Conservation (phyloP, 2,113 vertebrate genomes). For the Scophthalmus maximus region DNA sequence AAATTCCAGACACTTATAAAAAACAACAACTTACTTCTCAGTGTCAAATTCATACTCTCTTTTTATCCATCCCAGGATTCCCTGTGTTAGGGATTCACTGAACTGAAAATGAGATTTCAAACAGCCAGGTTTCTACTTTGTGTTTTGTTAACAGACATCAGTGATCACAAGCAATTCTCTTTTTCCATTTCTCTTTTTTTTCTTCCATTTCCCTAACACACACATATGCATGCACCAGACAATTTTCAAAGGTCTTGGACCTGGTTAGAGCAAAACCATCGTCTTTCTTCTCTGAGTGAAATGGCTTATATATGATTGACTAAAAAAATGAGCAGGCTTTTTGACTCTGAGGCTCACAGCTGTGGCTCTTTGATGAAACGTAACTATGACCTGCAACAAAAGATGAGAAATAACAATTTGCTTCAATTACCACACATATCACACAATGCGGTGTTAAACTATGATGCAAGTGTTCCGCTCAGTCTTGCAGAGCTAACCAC, state of each 20-base stretch:
- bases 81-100: slow-evolving; percentile 10
- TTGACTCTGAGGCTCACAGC: slow-evolving; percentile 41
- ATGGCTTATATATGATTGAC: slow-evolving; percentile 40
- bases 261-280: slow-evolving; percentile 45
- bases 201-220: slow-evolving; percentile 35
- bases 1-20: background rate
- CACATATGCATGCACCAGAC: slow-evolving; percentile 49
- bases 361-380: slow-evolving; percentile 49
- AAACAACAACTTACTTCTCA: background rate
- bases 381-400: slow-evolving; percentile 57
- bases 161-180: slow-evolving; percentile 41
- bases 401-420: slow-evolving; percentile 45
- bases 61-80: slow-evolving; percentile 8
- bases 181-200: background rate
- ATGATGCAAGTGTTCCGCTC: slow-evolving; percentile 25
- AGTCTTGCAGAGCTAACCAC: slow-evolving; percentile 30
- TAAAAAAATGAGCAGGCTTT: slow-evolving; percentile 15
- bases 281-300: slow-evolving; percentile 37
- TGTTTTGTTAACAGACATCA: slow-evolving; percentile 20
- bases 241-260: slow-evolving; percentile 56
- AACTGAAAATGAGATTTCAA: slow-evolving; percentile 14
- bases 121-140: slow-evolving; percentile 8
- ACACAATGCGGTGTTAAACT: slow-evolving; percentile 16
- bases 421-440: slow-evolving; percentile 52
- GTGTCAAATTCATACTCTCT: slow-evolving; percentile 3